phyloP scores from a whole-genome alignment of 2,888 invertebrate species.

The Prenolepis imparis region DNA sequence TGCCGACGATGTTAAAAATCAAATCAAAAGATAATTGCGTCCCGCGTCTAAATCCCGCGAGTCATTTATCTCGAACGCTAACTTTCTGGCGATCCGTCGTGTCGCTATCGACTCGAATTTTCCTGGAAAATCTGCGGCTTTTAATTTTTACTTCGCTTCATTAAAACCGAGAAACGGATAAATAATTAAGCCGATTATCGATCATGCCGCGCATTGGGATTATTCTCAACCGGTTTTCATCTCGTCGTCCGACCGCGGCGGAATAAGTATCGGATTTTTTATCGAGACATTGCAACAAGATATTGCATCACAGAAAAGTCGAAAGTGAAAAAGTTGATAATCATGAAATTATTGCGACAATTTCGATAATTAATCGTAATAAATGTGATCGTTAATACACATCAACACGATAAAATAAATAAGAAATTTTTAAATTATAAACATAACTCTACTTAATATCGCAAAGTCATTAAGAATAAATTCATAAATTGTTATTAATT shows the following conservation, averaged over 20 bases:
- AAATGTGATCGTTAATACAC: constrained; percentile 3
- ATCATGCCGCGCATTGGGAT: not conserved
- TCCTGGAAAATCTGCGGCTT: constrained; percentile 5
- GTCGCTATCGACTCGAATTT: too few species aligned
- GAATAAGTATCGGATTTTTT: not conserved
- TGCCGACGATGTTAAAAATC: constrained; percentile 19
- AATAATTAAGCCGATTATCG: constrained; percentile 46
- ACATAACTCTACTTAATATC: not conserved
- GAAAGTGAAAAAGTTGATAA: not conserved
- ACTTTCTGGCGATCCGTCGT: not conserved
- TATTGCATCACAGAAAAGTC: not conserved
- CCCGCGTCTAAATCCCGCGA: not conserved
- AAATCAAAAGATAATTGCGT: constrained; percentile 1
- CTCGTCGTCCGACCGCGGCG: not conserved
- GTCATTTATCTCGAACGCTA: not conserved
- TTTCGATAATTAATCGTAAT: constrained; percentile 19
- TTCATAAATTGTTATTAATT: constrained; percentile 4
- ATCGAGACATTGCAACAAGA: not conserved
- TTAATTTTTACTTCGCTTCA: constrained; percentile 13
- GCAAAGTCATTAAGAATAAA: constrained; percentile 22
- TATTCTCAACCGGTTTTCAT: constrained; percentile 1
- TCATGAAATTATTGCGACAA: constrained; percentile 18
- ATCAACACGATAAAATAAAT: constrained; percentile 23
- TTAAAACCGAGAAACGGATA: constrained; percentile 24
- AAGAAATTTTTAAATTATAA: not conserved